phyloP scores from a whole-genome alignment of 2,888 invertebrate species.

The Conomelus anceps region DNA sequence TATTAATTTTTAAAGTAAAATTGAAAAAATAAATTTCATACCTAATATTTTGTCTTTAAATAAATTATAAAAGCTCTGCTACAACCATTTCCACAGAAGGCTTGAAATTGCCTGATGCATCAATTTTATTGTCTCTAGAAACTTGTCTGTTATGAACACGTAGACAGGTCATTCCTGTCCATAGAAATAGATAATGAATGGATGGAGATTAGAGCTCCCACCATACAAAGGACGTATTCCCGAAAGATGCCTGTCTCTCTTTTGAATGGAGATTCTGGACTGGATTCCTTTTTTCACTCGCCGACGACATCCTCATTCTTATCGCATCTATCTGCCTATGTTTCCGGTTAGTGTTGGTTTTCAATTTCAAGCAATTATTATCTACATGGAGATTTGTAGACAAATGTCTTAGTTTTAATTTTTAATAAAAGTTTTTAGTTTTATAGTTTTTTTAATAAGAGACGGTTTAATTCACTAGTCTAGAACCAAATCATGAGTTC shows the following conservation, averaged over 20 bases:
- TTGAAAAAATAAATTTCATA: too few species aligned
- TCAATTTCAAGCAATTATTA: neutral
- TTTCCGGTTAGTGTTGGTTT: neutral
- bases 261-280: neutral
- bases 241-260: neutral
- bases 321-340: neutral
- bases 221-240: neutral
- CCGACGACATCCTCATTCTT: neutral
- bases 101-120: neutral
- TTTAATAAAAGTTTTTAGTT: too few species aligned
- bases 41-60: too few species aligned
- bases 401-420: neutral
- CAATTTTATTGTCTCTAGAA: neutral
- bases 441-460: too few species aligned
- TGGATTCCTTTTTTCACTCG: neutral
- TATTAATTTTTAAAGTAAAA: too few species aligned
- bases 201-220: neutral
- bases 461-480: too few species aligned
- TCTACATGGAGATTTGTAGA: neutral
- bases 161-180: neutral
- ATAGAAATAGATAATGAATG: neutral
- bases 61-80: too few species aligned
- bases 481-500: too few species aligned
- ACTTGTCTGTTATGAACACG: neutral
- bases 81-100: too few species aligned